Evolutionary conservation across 1,140 invertebrate species (phyloP).

Genomic region (Tigriopus japonicus): DNA sequence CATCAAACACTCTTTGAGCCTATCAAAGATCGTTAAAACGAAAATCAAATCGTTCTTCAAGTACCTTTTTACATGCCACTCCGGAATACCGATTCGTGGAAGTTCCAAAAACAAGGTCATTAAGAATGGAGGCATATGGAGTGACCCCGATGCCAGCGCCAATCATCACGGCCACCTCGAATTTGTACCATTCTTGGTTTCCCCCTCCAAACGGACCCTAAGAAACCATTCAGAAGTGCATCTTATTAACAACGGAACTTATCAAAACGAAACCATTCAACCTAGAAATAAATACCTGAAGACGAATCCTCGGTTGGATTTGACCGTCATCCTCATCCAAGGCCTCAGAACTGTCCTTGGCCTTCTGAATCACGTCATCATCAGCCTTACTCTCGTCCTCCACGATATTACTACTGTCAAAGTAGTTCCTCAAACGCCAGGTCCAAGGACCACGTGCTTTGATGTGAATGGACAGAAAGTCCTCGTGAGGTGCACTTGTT

Average conservation of each 20-base stretch:
- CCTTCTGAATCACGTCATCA: neutral
- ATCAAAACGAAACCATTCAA: no score
- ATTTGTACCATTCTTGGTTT: conserved; percentile 98
- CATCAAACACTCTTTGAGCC: no score
- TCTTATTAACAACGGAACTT: no score
- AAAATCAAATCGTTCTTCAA: neutral
- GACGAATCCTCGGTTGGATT: no score
- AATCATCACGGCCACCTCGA: conserved; percentile 94
- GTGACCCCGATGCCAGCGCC: conserved; percentile 86
- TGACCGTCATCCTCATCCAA: no score
- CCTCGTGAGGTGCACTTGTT: conserved; percentile 94
- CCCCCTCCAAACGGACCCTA: conserved; percentile 97
- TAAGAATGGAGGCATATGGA: conserved; percentile 95
- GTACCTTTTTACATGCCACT: conserved; percentile 70
- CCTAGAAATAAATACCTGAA: no score
- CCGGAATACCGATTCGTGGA: conserved; percentile 86
- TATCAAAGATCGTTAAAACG: no score
- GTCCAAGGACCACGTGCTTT: conserved; percentile 98
- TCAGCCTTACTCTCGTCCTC: conserved; percentile 55
- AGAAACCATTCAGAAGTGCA: conserved; percentile 27
- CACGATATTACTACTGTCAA: conserved; percentile 82
- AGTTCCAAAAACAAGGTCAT: conserved; percentile 85
- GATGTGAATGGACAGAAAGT: conserved; percentile 90
- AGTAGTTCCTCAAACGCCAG: conserved; percentile 90
- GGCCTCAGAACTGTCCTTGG: no score